Base-by-base conservation (phyloP, 1,140 invertebrate species). In the Berghia stephanieae region DNA sequence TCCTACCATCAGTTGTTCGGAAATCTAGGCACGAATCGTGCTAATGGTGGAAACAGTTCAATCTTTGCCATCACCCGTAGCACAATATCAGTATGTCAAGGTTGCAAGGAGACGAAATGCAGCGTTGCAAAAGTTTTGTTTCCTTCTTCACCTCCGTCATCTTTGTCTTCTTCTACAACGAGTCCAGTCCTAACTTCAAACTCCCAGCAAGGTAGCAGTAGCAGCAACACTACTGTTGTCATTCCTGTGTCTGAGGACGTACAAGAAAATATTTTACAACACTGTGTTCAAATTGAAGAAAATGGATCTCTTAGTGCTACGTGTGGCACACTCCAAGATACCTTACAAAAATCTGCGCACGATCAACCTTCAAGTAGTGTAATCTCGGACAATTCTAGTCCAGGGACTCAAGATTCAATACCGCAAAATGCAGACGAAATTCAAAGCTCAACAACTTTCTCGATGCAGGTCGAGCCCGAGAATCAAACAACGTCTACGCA, bases 1-100 rank as follows among this genome's bases (percentile, higher is more conserved):
- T 46, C 74, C 34, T 76, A 76, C 34, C 74, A 76, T 2, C 60
- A 76, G 16, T 4, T 76, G 16, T 76, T 76, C 44, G 63, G 74
- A 3, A 44, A 76, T 24, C 43, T 49, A n/a, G 70, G 46, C n/a
- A 31, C n/a, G n/a, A n/a, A n/a, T n/a, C n/a, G n/a, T n/a, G n/a
- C n/a, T n/a, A n/a, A 72, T 55, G 27, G 27, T 42, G 21, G 18
- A 16, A 21, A 60, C 1, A 13, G 38, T 13, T 66, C 60, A 0
- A 63, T 76, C 8, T 76, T 76, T 34, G 44, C 74, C 2, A 76
- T 76, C 24, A 46, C 74, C 2, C 42, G 74, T n/a, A 38, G 40
- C 0, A 68, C 46, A 31, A 36, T 76, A 5, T 43, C 57, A n/a
- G 40, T 68, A 13, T 76, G 74, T 49, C 36, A 27, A 21, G 49